Evolutionary conservation across 2,888 invertebrate genomes (phyloP).

Genomic region (Eristalis tenax): DNA sequence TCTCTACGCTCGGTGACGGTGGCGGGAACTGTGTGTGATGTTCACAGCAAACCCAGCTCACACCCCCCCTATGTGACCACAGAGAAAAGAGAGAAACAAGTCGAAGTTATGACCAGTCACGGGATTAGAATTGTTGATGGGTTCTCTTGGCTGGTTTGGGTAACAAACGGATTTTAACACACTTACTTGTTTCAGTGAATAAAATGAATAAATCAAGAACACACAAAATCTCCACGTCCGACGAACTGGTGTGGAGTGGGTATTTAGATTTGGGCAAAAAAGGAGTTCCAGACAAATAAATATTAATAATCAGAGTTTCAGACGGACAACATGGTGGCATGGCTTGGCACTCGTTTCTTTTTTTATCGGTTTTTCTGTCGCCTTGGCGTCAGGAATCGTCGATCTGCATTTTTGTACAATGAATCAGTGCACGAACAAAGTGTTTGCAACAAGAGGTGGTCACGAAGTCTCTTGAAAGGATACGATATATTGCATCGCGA

Average conservation of each 20-base stretch:
- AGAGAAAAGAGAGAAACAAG: background rate
- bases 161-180: constrained; percentile 11
- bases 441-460: constrained; percentile 1
- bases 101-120: constrained; percentile 13
- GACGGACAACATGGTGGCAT: background rate
- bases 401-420: constrained; percentile 41
- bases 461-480: constrained; percentile 29
- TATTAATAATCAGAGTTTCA: constrained; percentile 58
- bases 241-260: constrained; percentile 10
- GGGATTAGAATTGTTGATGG: constrained; percentile 40
- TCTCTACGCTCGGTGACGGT: background rate
- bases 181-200: constrained; percentile 35
- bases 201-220: constrained; percentile 50
- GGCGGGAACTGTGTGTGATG: background rate
- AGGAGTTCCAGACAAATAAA: constrained; percentile 62
- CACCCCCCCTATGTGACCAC: no score
- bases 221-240: background rate
- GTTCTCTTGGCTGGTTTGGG: background rate
- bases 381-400: constrained; percentile 12
- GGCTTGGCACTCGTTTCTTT: background rate
- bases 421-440: constrained; percentile 7
- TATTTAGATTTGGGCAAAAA: constrained; percentile 30
- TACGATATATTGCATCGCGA: background rate
- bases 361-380: constrained; percentile 5
- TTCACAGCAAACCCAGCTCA: no score